Conservation (phyloP, 1,140 invertebrate species). For the Tyrophagus putrescentiae region DNA sequence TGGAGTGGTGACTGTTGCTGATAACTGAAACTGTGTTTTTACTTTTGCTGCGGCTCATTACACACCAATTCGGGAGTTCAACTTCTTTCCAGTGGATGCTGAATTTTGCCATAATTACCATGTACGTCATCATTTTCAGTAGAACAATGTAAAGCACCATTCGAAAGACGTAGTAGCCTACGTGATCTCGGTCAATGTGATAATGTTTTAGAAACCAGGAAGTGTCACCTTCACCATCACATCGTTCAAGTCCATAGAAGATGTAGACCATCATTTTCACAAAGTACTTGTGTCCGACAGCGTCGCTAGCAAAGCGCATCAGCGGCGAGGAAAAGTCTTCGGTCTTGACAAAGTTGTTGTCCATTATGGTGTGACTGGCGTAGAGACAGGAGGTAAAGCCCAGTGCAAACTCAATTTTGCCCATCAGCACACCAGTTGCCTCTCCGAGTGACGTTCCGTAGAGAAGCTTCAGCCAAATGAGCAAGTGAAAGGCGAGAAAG, state of each 20-base stretch:
- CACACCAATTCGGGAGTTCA: too few relatives aligned
- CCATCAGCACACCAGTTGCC: neutral
- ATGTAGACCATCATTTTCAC: neutral
- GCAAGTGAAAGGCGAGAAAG: neutral
- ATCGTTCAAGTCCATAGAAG: slow-evolving; percentile 6
- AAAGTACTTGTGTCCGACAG: neutral
- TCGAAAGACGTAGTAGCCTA: too few relatives aligned
- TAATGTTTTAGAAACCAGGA: too few relatives aligned
- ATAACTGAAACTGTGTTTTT: too few relatives aligned
- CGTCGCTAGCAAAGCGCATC: neutral
- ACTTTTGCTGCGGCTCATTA: too few relatives aligned
- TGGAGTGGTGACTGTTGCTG: too few relatives aligned
- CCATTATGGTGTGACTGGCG: neutral
- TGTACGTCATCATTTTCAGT: too few relatives aligned
- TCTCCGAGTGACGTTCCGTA: too few relatives aligned
- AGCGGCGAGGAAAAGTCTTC: neutral
- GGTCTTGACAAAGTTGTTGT: neutral
- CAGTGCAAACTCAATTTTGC: neutral
- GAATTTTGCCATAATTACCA: too few relatives aligned
- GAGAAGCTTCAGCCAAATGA: neutral
- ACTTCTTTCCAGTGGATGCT: too few relatives aligned
- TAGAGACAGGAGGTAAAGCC: neutral
- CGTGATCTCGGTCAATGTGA: too few relatives aligned
- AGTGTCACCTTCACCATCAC: neutral
- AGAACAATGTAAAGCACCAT: too few relatives aligned